Conservation (phyloP, 2,113 vertebrate species). For the Macrotus californicus region DNA sequence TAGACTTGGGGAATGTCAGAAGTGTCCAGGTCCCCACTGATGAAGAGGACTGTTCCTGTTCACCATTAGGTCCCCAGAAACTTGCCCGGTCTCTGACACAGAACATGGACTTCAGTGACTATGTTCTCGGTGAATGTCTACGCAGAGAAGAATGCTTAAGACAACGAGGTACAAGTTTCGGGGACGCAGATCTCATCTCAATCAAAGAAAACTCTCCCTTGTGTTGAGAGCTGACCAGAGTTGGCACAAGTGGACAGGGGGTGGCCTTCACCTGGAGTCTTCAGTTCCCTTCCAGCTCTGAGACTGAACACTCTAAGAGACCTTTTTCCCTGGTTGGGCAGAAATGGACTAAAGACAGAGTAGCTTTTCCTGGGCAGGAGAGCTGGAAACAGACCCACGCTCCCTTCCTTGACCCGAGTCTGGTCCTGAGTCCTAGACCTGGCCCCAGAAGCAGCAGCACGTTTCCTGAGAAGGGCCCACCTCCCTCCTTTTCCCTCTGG, state of each 20-base stretch:
- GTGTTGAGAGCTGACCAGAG: background rate
- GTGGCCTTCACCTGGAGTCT: background rate
- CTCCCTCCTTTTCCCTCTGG: background rate
- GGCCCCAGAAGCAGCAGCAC: background rate
- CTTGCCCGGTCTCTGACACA: background rate
- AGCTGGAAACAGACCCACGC: background rate
- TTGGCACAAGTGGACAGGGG: no score
- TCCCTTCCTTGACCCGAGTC: background rate
- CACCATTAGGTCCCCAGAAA: background rate
- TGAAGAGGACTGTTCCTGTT: background rate
- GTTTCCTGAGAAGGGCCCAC: background rate
- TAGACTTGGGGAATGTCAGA: background rate
- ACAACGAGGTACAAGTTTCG: background rate
- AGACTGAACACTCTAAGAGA: background rate
- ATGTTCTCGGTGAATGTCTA: background rate
- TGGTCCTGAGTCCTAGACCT: background rate
- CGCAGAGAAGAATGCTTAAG: background rate
- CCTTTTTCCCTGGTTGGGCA: background rate
- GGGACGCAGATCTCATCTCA: background rate
- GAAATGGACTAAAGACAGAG: background rate
- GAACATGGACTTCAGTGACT: background rate
- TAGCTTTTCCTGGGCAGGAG: background rate
- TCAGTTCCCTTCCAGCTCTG: background rate
- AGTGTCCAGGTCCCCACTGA: background rate
- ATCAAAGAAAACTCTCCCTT: background rate